These are phyloP conservation scores for Podarcis siculus DNA, from an alignment of 2,797 vertebrate species.

Conservation along the genomic window DNA sequence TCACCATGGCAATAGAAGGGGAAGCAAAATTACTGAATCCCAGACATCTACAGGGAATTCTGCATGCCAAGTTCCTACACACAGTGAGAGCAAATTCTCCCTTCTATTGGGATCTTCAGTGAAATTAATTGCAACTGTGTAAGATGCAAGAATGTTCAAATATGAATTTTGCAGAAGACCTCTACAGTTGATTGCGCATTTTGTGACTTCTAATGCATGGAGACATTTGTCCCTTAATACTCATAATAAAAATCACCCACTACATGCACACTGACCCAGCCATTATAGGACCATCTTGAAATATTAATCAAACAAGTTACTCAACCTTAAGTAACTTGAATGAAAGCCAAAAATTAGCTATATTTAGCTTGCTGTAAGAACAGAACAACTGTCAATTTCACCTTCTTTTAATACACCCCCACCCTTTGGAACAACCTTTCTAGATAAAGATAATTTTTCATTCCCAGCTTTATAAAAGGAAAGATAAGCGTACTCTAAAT, in stretches of 20 bases:
- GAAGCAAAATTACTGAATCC: neutral
- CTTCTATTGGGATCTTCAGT: neutral
- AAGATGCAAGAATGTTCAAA: neutral
- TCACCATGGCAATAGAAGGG: neutral
- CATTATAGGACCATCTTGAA: constrained; percentile 55
- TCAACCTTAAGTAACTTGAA: constrained; percentile 41
- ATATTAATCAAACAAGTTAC: constrained; percentile 45
- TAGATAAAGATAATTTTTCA: constrained; percentile 47
- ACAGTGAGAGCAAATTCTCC: neutral
- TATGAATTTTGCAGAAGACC: neutral
- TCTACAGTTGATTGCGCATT: neutral
- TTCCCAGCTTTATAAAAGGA: constrained; percentile 43
- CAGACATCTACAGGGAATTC: neutral
- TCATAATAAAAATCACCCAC: constrained; percentile 31
- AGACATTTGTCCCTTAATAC: constrained; percentile 33
- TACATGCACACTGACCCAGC: constrained; percentile 9
- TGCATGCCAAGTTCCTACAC: too few species aligned
- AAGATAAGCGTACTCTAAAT: constrained; percentile 47
- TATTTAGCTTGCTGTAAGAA: constrained; percentile 41
- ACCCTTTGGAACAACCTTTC: constrained; percentile 11
- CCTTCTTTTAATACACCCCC: constrained; percentile 11
- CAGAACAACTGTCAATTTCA: constrained; percentile 47
- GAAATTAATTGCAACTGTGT: neutral
- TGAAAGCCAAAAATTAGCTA: constrained; percentile 37
- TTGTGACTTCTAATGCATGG: constrained; percentile 23